phyloP scores from a whole-genome alignment of 2,113 vertebrate genomes.

The Micromys minutus region DNA sequence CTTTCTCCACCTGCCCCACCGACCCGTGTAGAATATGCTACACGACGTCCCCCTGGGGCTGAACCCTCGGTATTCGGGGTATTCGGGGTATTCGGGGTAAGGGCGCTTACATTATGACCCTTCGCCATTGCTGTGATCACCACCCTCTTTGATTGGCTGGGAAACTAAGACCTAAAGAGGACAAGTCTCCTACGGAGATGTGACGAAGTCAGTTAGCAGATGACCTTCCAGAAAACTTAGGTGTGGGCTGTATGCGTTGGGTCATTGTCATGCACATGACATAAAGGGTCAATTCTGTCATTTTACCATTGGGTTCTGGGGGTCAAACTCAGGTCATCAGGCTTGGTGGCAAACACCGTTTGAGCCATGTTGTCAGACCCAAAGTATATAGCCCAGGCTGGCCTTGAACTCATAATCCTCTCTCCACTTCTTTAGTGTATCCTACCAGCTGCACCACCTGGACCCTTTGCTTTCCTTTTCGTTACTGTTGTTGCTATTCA shows the following conservation, averaged over 20 bases:
- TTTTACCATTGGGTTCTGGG: neutral
- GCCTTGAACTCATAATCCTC: neutral
- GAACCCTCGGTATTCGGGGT: neutral
- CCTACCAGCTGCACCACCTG: neutral
- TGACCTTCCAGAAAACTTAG: neutral
- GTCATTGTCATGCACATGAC: neutral
- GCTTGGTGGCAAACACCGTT: no score
- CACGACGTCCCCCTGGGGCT: neutral
- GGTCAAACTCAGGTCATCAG: neutral
- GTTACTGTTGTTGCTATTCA: neutral
- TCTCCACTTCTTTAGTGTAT: neutral
- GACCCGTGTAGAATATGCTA: neutral
- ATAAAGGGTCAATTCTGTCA: neutral
- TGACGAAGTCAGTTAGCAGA: neutral
- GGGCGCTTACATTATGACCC: neutral
- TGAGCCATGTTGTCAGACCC: neutral
- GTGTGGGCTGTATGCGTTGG: neutral
- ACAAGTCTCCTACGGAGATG: neutral
- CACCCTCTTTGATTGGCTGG: neutral
- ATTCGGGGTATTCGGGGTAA: neutral
- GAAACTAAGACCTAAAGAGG: neutral
- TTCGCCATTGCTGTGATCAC: neutral
- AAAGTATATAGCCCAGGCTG: neutral
- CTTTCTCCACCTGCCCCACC: neutral
- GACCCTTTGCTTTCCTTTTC: neutral